Conservation (phyloP, 2,888 invertebrate species). For the Trachelus troglodyta region DNA sequence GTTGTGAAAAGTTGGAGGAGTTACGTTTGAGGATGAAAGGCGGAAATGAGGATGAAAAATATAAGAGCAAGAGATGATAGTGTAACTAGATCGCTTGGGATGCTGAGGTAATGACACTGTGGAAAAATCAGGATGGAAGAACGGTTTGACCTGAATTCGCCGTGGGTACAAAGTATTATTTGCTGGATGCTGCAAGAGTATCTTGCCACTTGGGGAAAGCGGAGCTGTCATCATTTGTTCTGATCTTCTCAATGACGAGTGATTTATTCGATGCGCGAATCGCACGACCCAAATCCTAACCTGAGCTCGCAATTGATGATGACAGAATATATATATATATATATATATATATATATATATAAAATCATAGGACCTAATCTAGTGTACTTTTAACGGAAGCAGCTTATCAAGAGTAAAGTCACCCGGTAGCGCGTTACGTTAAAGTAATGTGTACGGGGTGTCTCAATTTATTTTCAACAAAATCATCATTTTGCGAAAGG, state of each 20-base stretch:
- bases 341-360: not conserved
- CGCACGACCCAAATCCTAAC: not conserved
- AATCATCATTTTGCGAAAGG: not conserved
- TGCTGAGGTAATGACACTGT: not conserved
- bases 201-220: not conserved
- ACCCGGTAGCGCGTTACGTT: not conserved
- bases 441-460: not conserved
- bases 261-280: not conserved
- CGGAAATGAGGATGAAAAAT: not conserved
- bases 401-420: not conserved
- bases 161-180: not conserved
- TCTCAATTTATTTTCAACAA: not conserved
- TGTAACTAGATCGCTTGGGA: not conserved
- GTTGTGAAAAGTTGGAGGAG: not conserved
- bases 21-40: not conserved
- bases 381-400: not conserved
- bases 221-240: not conserved
- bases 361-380: not conserved
- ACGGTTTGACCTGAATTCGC: not conserved
- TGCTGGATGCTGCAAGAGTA: not conserved
- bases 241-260: slow-evolving; percentile 1
- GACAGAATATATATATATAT: not conserved
- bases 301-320: not conserved
- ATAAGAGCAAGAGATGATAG: not conserved
- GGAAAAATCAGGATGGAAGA: not conserved